phyloP scores from a whole-genome alignment of 1,140 invertebrate species.

The Tetragonula clypearis region DNA sequence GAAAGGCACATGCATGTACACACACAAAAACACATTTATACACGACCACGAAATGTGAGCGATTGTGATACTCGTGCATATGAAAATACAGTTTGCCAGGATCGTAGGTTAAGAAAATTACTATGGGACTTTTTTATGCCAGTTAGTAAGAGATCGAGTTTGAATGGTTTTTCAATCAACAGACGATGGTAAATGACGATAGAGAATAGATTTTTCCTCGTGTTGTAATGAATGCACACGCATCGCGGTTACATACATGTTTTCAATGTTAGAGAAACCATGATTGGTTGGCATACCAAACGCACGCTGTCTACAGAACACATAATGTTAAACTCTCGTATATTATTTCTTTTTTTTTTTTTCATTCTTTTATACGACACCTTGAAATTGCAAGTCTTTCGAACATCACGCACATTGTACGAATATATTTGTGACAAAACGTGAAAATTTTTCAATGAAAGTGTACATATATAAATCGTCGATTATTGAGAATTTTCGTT shows the following conservation, averaged over 20 bases:
- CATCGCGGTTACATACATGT: slow-evolving; percentile 3
- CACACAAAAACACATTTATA: slow-evolving; percentile 59
- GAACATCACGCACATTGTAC: slow-evolving; percentile 9
- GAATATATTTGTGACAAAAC: not conserved
- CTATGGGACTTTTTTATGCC: slow-evolving; percentile 66
- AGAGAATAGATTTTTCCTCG: slow-evolving; percentile 37
- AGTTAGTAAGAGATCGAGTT: slow-evolving; percentile 47
- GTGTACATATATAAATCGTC: not conserved
- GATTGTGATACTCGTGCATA: slow-evolving; percentile 66
- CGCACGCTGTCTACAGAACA: slow-evolving; percentile 41
- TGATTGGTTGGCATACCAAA: slow-evolving; percentile 41
- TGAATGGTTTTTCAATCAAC: slow-evolving; percentile 51
- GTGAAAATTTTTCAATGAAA: not conserved
- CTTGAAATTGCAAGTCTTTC: slow-evolving; percentile 39
- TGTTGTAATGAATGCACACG: slow-evolving; percentile 23
- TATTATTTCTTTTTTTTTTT: slow-evolving; percentile 12
- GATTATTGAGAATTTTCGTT: not conserved
- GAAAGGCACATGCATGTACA: slow-evolving; percentile 56
- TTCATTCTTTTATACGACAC: not conserved
- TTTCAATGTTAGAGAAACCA: slow-evolving; percentile 20
- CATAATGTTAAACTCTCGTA: slow-evolving; percentile 4
- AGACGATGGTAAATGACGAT: slow-evolving; percentile 22
- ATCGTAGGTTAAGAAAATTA: slow-evolving; percentile 60
- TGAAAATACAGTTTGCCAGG: slow-evolving; percentile 47
- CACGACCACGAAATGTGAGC: slow-evolving; percentile 54